Base-by-base conservation (phyloP, 2,888 invertebrate genomes). In the Busseola fusca region DNA sequence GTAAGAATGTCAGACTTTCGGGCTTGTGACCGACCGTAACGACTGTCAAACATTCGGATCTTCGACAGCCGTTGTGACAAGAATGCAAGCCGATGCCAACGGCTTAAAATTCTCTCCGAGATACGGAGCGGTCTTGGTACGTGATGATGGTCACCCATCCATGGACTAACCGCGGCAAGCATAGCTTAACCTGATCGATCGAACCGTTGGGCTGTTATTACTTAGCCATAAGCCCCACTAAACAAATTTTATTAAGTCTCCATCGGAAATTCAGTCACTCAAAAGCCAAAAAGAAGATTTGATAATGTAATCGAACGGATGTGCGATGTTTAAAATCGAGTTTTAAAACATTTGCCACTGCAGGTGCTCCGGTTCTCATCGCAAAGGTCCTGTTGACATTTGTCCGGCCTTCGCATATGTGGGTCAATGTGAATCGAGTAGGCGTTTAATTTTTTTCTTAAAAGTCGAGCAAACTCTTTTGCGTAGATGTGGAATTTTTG, bases 331-430 rank as follows among this genome's bases (percentile, higher is more conserved):
- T 79, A 37, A 68, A 82, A 84, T 83, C 76, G 81, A 84, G 82
- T 86, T 86, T 86, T 85, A 82, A 85, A 85, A 88, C 63, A 68
- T 86, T 86, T 82, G 82, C 75, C 66, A 76, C 69, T 80, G 81
- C 91, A 91, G 88, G 88, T 93, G 93, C 88, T 92, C 91, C 82
- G 89, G 79, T 93, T 93, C 91, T 88, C 93, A 91, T 91, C 89
- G 89, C 87, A 92, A 93, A 94, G 92, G 93, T 94, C 90, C 92
- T 91, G 91, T 89, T 94, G 93, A 92, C 94, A 94, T 95, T 95
- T 93, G 89, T 74, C 72, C 80, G 87, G 87, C 94, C 94, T 94
- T 93, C 91, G 76, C 62, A 65, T 76, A 93, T 91, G 88, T 93
- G 81, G 93, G 93, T 93, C 94, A 94, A 91, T 93, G 93, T 87